Percentiles rank a stretch among this genome's conserved stretches.
phyloP scores from a whole-genome alignment of 2,113 vertebrate genomes.

The Gorsachius goisagi region DNA sequence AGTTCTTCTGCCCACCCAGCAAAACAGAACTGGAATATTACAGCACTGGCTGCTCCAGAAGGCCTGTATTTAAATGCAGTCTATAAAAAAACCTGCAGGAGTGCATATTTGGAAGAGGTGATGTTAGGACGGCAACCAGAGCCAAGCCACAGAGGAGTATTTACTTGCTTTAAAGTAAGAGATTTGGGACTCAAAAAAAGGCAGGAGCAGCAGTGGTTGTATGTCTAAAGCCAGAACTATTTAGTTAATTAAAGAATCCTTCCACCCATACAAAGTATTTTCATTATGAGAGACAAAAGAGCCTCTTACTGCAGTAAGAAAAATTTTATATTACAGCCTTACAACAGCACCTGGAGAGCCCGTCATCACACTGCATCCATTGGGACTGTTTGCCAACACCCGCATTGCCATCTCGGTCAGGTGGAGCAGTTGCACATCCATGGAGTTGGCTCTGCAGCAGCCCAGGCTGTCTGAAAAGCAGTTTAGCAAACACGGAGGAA shows the following conservation, averaged over 20 bases:
- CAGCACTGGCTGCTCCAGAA: background rate
- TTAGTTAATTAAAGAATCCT: slow-evolving; percentile 32
- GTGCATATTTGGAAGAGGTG: slow-evolving; percentile 40
- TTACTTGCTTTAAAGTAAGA: slow-evolving; percentile 38
- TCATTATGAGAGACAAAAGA: background rate
- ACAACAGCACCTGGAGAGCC: background rate
- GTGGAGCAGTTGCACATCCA: background rate
- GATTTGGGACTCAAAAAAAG: slow-evolving; percentile 14
- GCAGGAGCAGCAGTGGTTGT: background rate
- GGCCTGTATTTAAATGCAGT: background rate
- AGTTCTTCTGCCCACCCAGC: background rate
- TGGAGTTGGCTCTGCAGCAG: background rate
- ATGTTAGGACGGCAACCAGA: slow-evolving; percentile 4
- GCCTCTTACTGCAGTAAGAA: background rate
- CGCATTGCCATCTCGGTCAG: background rate
- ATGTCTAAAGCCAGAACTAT: slow-evolving; percentile 10
- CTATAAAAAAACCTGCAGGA: slow-evolving; percentile 12
- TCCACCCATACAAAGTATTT: background rate
- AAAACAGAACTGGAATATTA: background rate
- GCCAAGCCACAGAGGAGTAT: slow-evolving; percentile 48
- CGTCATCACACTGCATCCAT: background rate
- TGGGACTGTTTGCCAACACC: background rate
- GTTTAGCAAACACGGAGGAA: background rate
- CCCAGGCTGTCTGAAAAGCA: background rate
- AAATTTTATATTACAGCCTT: background rate